Conservation (phyloP, 2,113 vertebrate species). For the Hystrix brachyura region DNA sequence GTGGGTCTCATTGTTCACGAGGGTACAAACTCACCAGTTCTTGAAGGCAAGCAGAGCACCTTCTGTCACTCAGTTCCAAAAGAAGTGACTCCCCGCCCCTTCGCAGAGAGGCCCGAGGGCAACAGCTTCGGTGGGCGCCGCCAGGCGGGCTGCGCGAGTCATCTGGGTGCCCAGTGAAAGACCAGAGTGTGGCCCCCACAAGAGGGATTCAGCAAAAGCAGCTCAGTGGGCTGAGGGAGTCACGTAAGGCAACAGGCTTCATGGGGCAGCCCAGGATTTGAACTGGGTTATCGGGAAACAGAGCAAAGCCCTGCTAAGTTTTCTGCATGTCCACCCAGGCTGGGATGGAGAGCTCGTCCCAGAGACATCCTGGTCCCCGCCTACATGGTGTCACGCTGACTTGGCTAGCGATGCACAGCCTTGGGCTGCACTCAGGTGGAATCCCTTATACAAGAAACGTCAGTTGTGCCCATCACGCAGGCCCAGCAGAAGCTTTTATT, state of each 20-base stretch:
- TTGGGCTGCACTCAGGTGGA: background rate
- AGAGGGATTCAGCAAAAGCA: background rate
- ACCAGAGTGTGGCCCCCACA: background rate
- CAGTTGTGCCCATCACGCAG: too few relatives aligned
- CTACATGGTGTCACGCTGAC: background rate
- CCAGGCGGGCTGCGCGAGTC: too few relatives aligned
- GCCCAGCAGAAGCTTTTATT: background rate
- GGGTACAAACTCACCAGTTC: background rate
- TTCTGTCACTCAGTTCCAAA: background rate
- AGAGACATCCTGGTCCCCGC: background rate
- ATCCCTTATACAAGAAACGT: too few relatives aligned
- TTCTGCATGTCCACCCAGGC: background rate
- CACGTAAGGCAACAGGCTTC: background rate
- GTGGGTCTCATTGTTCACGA: background rate
- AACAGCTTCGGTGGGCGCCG: background rate
- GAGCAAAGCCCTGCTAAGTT: background rate
- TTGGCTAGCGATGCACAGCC: background rate
- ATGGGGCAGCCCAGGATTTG: background rate
- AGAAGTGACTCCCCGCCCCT: background rate
- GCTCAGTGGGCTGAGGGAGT: background rate
- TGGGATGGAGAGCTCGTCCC: background rate
- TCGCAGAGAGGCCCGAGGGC: too few relatives aligned
- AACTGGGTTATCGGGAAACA: background rate
- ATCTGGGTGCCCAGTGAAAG: background rate
- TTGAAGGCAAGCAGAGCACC: background rate